phyloP scores from a whole-genome alignment of 2,888 invertebrate species.

The Synanthedon andrenaeformis region DNA sequence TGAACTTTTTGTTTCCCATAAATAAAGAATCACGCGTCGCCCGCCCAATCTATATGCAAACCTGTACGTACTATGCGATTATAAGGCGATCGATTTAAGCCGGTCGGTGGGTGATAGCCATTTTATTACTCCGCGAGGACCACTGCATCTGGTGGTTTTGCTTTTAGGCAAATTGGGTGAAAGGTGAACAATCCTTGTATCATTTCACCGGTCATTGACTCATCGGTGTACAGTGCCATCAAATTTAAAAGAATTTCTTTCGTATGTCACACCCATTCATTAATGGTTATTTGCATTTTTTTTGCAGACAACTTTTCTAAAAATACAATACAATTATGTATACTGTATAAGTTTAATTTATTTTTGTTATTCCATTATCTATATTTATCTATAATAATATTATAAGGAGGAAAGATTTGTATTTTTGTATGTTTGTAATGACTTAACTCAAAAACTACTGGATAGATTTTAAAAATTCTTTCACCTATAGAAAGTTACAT shows the following conservation, averaged over 20 bases:
- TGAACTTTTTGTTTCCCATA: neutral
- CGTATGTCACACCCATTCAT: no score
- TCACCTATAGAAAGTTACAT: no score
- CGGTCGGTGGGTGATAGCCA: slow-evolving; percentile 6
- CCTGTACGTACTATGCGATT: slow-evolving; percentile 2
- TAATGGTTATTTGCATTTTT: no score
- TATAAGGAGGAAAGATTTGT: no score
- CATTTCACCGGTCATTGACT: slow-evolving; percentile 55
- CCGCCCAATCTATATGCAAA: neutral
- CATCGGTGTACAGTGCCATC: slow-evolving; percentile 41
- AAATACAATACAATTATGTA: no score
- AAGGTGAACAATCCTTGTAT: slow-evolving; percentile 42
- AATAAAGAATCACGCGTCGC: neutral
- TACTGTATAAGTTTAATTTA: no score
- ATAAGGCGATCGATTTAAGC: slow-evolving; percentile 19
- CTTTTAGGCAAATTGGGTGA: slow-evolving; percentile 58
- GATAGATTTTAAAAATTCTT: no score
- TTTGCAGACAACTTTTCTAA: no score
- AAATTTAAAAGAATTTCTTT: slow-evolving; percentile 44
- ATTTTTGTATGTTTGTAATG: no score
- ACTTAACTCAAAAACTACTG: no score
- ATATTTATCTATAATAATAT: no score
- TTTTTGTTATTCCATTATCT: no score
- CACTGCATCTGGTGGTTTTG: slow-evolving; percentile 25
- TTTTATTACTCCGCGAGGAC: slow-evolving; percentile 16